Base-by-base conservation (phyloP, 2,888 invertebrate genomes). In the Chymomyza procnemis region DNA sequence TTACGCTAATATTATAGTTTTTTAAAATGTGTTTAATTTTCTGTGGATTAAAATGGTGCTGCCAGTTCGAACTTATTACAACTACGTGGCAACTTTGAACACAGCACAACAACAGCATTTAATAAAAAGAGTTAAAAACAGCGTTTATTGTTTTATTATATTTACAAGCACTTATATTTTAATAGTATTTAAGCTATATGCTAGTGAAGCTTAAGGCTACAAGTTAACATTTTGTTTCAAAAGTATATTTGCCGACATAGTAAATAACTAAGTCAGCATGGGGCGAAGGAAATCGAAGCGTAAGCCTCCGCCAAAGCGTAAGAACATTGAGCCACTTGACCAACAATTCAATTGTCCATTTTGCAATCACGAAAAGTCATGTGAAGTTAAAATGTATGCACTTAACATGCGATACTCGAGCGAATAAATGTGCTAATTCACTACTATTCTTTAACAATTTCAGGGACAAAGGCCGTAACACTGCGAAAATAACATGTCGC, bases 341-440 rank as follows among this genome's bases (percentile, higher is more conserved):
- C 95, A 96, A 66, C 97, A 97, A 90, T 99, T 99, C 90, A 99
- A 99, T 90, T 99, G 99, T 89, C 99, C 99, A 12, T 99, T 99
- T 92, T 99, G 99, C 91, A 99, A 99, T 91, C 99, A 99, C 90
- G 99, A 99, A 91, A 97, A 97, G 88, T 98, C 98, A 0, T 99
- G 99, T 91, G 99, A 99, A 93, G 99, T 99, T 19, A 98, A 99
- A 94, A 97, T 99, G 99, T 98, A 92, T 93, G 4, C 26, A 6
- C 26, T 95, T 93, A 67, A 56, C 62, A 58, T 61, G 21, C 46
- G 26, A 12, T 41, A 12, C 34, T 41, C 6, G 6, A 9, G 34
- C 34, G 6, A n/a, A 9, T 41, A 16, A 52, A 14, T 58, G 21
- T 3, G 4, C 14, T 21, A 41, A 21, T 16, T 58, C 18, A 6